Evolutionary conservation across 2,888 invertebrate genomes (phyloP).

Genomic region (Drosophila borealis): DNA sequence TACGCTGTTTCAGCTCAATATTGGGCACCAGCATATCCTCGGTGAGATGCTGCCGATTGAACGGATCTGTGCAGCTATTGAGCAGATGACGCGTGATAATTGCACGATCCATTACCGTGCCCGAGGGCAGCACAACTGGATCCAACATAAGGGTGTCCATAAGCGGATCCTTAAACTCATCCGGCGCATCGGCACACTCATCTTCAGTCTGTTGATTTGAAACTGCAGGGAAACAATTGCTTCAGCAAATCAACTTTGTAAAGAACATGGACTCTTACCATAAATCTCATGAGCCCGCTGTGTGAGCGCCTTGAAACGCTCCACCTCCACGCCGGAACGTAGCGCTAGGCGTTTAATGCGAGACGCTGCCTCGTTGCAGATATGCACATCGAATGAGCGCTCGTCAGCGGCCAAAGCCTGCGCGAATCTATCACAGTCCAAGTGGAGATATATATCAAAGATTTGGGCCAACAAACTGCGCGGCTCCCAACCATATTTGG

Average conservation of each 20-base stretch:
- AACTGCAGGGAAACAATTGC: constrained; percentile 81
- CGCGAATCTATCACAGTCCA: constrained; percentile 96
- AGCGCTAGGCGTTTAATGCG: constrained; percentile 92
- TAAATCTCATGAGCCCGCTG: constrained; percentile 91
- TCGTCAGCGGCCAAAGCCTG: constrained; percentile 98
- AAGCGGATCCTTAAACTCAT: constrained; percentile 97
- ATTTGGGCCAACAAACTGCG: constrained; percentile 95
- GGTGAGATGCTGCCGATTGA: constrained; percentile 97
- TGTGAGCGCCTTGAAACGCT: constrained; percentile 92
- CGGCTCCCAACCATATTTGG: constrained; percentile 99
- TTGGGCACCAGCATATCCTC: constrained; percentile 97
- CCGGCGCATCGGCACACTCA: constrained; percentile 97
- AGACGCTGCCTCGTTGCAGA: constrained; percentile 95
- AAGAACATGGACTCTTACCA: constrained; percentile 80
- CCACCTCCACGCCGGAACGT: constrained; percentile 93
- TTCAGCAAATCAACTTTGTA: background rate
- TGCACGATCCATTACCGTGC: constrained; percentile 96
- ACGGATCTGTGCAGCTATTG: constrained; percentile 98
- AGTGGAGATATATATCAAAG: constrained; percentile 98
- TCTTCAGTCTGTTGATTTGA: constrained; percentile 95
- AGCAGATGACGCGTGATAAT: constrained; percentile 97
- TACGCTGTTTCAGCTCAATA: constrained; percentile 93
- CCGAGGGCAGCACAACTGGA: constrained; percentile 96
- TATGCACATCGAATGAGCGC: constrained; percentile 96
- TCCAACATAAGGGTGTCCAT: constrained; percentile 99